phyloP scores from a whole-genome alignment of 2,113 vertebrate species.

The Hippolais icterina region DNA sequence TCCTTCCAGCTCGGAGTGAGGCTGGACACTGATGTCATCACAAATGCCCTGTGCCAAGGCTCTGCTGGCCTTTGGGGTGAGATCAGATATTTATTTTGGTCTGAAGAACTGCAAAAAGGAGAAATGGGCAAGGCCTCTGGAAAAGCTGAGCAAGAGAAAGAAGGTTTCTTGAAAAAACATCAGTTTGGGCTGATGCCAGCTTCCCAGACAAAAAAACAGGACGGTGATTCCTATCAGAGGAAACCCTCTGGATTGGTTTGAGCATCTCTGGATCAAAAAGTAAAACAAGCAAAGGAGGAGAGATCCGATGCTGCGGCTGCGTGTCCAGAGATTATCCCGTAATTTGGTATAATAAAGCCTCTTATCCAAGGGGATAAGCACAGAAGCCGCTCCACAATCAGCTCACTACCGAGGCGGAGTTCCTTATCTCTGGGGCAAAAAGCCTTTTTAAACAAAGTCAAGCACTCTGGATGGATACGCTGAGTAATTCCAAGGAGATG shows the following conservation, averaged over 20 bases:
- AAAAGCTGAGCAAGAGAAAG: not conserved
- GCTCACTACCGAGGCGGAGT: not conserved
- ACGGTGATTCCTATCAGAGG: accelerated
- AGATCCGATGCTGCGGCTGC: not conserved
- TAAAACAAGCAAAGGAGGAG: not conserved
- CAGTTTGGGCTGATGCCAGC: not conserved
- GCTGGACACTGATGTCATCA: not conserved
- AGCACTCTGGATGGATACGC: not conserved
- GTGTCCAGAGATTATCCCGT: not conserved
- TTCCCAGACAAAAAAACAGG: not conserved
- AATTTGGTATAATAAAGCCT: constrained; percentile 11
- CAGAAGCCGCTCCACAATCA: not conserved
- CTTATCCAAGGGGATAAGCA: not conserved
- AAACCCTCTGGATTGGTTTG: not conserved
- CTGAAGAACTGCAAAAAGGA: not conserved
- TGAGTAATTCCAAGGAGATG: not conserved
- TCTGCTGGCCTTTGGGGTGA: not conserved
- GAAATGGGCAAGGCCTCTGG: not conserved
- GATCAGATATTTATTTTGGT: not conserved
- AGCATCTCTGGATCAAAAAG: not conserved
- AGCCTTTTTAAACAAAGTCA: not conserved
- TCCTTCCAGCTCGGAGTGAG: accelerated
- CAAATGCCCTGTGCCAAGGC: not conserved
- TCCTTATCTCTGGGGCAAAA: not conserved
- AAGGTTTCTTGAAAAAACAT: not conserved